A percentile compares a stretch with the other conserved stretches of the same genome.
phyloP scores from a whole-genome alignment of 2,888 invertebrate genomes.

The Caenorhabditis sulstoni region DNA sequence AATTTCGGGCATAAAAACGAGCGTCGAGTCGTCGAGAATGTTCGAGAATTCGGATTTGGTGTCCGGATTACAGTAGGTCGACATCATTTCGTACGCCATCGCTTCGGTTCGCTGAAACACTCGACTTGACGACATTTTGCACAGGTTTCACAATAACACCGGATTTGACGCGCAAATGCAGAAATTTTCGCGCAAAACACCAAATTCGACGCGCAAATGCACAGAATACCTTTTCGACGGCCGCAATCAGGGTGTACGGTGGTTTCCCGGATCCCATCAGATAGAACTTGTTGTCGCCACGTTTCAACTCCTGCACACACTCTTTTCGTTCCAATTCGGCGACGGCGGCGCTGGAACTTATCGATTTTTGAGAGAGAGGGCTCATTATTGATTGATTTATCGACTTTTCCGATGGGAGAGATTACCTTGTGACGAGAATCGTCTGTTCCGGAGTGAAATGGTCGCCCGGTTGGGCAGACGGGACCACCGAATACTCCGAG shows the following conservation, averaged over 20 bases:
- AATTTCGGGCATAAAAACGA: conserved; percentile 78
- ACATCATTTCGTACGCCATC: conserved; percentile 75
- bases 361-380: no score
- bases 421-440: conserved; percentile 68
- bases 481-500: conserved; percentile 76
- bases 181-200: neutral
- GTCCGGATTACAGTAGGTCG: conserved; percentile 61
- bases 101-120: conserved; percentile 74
- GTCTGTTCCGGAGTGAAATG: conserved; percentile 77
- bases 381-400: neutral
- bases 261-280: conserved; percentile 72
- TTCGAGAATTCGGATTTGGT: conserved; percentile 34
- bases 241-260: conserved; percentile 75
- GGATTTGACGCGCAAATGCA: no score
- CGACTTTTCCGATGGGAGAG: neutral
- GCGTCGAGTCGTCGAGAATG: conserved; percentile 66
- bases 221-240: conserved; percentile 73
- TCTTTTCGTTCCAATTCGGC: conserved; percentile 55
- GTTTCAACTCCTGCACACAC: conserved; percentile 59
- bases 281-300: conserved; percentile 44
- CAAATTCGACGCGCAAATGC: neutral
- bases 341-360: conserved; percentile 57
- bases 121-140: neutral
- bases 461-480: conserved; percentile 76
- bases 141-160: neutral